Base-by-base conservation (phyloP, 2,888 invertebrate species). In the Plagiodera versicolora region DNA sequence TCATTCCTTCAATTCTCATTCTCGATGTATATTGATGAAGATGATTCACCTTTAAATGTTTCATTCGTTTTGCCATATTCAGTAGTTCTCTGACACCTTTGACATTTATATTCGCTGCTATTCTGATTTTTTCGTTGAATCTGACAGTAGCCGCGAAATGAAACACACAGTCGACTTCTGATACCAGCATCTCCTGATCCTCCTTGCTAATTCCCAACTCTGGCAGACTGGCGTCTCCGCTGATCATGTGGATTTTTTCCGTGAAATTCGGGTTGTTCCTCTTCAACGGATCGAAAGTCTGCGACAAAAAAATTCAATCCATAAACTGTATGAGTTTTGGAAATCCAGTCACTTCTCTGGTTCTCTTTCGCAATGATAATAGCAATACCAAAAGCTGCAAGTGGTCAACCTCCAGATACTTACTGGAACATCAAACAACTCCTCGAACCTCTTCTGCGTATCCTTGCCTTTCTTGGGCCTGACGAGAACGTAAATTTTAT, bases 101-200 rank as follows among this genome's bases (percentile, higher is more conserved):
- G 6, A 90, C 85, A 77, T 92, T 92, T 77, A 90, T 87, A 60
- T 85, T 82, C 19, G 87, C 82, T 0, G 91, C 88, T n/a, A 82
- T 75, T 77, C 84, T 83, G 11, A 92, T 78, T 49, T 84, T 84
- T 74, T 91, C 91, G 74, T 91, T 89, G 74, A 92, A 92, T 65
- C 86, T 83, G 17, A 91, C 87, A 0, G 90, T 90, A 1, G 91
- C 91, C 1, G 91, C 91, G 48, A 87, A 87, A 75, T 92, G 91
- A 75, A 92, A 86, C 10, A 92, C 86, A 51, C 89, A 80, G 54
- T 83, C 80, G 32, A 89, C 86, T 67, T 88, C 83, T n/a, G 83
- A 78, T 20, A 77, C 75, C 18, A 86, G 69, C 16, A 39, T 67
- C 18, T 69, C 58, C 35, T 53, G 61, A 70, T 86, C 84, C 18